These are phyloP conservation scores for Patiria miniata DNA, from an alignment of 35 echinoderm and acorn worm genomes.

Conservation along the genomic window DNA sequence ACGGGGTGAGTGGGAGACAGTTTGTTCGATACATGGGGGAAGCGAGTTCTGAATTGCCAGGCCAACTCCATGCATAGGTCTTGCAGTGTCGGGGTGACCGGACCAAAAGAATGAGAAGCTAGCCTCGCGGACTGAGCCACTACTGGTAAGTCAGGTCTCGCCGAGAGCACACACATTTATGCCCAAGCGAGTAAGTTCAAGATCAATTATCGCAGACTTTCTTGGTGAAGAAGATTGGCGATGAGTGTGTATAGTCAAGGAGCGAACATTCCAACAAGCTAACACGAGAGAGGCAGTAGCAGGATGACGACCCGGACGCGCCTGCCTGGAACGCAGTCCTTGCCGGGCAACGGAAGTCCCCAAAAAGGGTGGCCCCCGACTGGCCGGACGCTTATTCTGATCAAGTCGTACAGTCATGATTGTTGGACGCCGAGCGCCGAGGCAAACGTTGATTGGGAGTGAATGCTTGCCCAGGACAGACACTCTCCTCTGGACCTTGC, in stretches of 20 bases:
- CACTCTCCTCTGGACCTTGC: too few relatives aligned
- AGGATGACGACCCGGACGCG: too few relatives aligned
- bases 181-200: conserved; percentile 25
- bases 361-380: neutral
- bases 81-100: neutral
- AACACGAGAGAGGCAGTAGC: too few relatives aligned
- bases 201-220: conserved; percentile 15
- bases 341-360: neutral
- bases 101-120: conserved; percentile 23
- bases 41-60: conserved; percentile 23
- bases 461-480: too few relatives aligned
- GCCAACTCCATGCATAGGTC: conserved; percentile 39
- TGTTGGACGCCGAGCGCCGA: too few relatives aligned
- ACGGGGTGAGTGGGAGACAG: conserved; percentile 3
- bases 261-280: conserved; percentile 37
- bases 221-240: neutral
- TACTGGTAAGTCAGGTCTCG: conserved; percentile 21
- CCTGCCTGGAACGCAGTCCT: too few relatives aligned
- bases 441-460: too few relatives aligned
- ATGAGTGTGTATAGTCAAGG: neutral
- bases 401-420: too few relatives aligned
- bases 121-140: conserved; percentile 22
- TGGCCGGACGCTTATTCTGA: too few relatives aligned
- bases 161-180: conserved; percentile 10
- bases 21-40: conserved; percentile 10